phyloP scores from a whole-genome alignment of 2,113 vertebrate genomes.

The Pterocles gutturalis region DNA sequence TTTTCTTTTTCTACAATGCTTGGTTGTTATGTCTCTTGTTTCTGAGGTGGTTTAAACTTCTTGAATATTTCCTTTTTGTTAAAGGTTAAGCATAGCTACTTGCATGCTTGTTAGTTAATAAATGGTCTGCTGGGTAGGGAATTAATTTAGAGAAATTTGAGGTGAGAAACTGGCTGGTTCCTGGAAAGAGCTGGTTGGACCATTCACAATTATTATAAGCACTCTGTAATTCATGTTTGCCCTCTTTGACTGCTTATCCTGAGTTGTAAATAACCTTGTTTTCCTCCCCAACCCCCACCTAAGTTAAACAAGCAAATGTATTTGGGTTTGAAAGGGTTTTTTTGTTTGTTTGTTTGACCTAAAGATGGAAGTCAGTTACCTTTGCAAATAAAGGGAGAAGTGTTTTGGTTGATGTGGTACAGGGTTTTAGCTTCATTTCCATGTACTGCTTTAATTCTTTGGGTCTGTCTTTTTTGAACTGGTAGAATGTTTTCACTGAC shows the following conservation, averaged over 20 bases:
- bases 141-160: constrained; percentile 38
- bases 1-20: background rate
- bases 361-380: background rate
- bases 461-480: background rate
- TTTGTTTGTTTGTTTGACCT: background rate
- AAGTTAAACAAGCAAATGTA: background rate
- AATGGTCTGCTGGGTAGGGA: background rate
- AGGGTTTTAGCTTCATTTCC: background rate
- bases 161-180: constrained; percentile 10
- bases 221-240: constrained; percentile 17
- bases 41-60: background rate
- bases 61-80: background rate
- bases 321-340: accelerated
- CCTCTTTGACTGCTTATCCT: constrained; percentile 14
- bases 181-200: background rate
- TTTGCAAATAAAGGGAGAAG: background rate
- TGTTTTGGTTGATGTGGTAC: background rate
- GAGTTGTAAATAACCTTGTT: background rate
- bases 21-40: background rate
- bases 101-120: background rate
- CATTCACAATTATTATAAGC: background rate
- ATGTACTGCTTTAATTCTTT: background rate
- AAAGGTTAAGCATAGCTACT: background rate
- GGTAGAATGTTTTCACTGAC: background rate
- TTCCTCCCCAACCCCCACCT: background rate